Evolutionary conservation across 2,888 invertebrate genomes (phyloP).

Genomic region (Hyalella azteca): DNA sequence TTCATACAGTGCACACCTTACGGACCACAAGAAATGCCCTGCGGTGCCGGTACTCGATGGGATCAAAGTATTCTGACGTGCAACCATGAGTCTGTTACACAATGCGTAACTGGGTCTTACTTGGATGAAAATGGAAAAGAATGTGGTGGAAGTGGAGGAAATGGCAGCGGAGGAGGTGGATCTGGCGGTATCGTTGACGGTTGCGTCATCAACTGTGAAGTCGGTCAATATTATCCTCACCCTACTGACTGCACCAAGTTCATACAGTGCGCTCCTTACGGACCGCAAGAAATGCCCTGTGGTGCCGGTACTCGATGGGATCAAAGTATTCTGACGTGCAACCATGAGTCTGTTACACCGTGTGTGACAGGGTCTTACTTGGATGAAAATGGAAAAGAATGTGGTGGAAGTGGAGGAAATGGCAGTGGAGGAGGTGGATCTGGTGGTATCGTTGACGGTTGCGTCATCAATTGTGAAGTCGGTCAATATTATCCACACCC

Average conservation of each 20-base stretch:
- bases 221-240: slow-evolving; percentile 25
- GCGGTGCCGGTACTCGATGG: slow-evolving; percentile 40
- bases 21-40: slow-evolving; percentile 48
- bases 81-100: slow-evolving; percentile 30
- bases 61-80: slow-evolving; percentile 40
- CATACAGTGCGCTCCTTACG: slow-evolving; percentile 8
- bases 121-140: not conserved
- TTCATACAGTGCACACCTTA: slow-evolving; percentile 58
- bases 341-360: not conserved
- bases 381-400: not conserved
- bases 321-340: not conserved
- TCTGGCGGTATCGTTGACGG: slow-evolving; percentile 1
- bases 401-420: not conserved
- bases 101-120: slow-evolving; percentile 33
- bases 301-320: slow-evolving; percentile 3
- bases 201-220: slow-evolving; percentile 18
- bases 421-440: not conserved
- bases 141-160: slow-evolving; percentile 33
- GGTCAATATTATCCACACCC: slow-evolving; percentile 48
- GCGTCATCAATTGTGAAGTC: slow-evolving; percentile 25
- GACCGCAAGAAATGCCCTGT: slow-evolving; percentile 28
- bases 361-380: slow-evolving; percentile 6
- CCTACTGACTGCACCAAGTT: slow-evolving; percentile 31
- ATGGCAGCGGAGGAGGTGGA: slow-evolving; percentile 24
- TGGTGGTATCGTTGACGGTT: slow-evolving; percentile 27